Evolutionary conservation across 2,113 vertebrate species (phyloP).

Genomic region (Hippocampus mohnikei): DNA sequence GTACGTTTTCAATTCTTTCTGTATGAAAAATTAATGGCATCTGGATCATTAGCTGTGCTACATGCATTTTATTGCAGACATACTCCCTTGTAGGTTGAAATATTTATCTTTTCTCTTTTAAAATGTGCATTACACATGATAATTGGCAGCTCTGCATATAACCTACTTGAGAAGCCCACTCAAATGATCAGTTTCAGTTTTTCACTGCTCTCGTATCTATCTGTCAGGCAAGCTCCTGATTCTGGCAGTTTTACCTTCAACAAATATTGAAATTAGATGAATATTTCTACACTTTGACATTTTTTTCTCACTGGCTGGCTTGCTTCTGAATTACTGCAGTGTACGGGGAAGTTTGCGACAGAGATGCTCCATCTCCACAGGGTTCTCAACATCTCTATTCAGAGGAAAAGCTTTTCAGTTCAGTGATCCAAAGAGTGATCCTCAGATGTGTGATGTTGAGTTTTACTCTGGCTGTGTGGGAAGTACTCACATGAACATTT

Average conservation of each 20-base stretch:
- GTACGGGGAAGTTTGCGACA: conserved; percentile 10
- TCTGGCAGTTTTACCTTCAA: conserved; percentile 27
- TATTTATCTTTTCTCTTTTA: neutral
- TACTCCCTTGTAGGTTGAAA: neutral
- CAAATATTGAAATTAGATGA: conserved; percentile 29
- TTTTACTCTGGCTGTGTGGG: neutral
- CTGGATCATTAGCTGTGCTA: too few species aligned
- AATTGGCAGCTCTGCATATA: conserved; percentile 30
- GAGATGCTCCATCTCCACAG: conserved; percentile 1
- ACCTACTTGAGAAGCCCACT: conserved; percentile 27
- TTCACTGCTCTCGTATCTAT: conserved; percentile 19
- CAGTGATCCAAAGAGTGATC: conserved; percentile 15
- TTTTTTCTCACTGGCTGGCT: neutral
- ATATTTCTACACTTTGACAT: neutral
- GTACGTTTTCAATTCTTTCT: too few species aligned
- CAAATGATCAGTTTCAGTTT: conserved; percentile 31
- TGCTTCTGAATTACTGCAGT: neutral
- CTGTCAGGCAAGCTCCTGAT: conserved; percentile 1
- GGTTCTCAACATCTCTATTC: conserved; percentile 22
- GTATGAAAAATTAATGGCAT: too few species aligned
- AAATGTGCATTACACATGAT: neutral
- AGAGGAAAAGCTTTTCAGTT: conserved; percentile 25
- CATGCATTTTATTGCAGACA: too few species aligned
- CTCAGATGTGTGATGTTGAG: conserved; percentile 7
- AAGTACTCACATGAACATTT: neutral